A percentile compares a stretch with the other conserved stretches of the same genome.
phyloP scores from a whole-genome alignment of 1,140 invertebrate species.

The Ips nitidus region DNA sequence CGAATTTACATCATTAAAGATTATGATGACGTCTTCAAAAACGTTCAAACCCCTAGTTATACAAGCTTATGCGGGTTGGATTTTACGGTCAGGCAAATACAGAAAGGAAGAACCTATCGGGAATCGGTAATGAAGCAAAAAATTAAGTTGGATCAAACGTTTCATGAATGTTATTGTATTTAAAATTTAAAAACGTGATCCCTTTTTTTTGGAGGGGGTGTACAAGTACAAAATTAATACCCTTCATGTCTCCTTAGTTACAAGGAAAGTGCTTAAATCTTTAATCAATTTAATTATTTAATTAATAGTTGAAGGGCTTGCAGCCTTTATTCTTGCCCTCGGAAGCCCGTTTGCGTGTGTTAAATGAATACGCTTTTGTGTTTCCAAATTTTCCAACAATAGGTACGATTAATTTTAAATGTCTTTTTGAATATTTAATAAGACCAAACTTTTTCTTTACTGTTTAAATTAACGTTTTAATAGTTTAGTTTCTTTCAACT shows the following conservation, averaged over 20 bases:
- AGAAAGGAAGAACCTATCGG: slow-evolving; percentile 11
- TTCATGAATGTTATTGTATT: neutral
- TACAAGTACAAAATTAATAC: no score
- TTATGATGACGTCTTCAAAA: slow-evolving; percentile 35
- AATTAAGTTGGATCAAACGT: slow-evolving; percentile 7
- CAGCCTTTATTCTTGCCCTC: neutral
- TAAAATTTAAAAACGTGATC: neutral
- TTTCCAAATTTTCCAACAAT: neutral
- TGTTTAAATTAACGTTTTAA: no score
- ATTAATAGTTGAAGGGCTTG: neutral
- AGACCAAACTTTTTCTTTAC: no score
- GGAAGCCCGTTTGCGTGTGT: neutral
- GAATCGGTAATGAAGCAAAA: slow-evolving; percentile 1
- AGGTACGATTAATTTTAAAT: neutral
- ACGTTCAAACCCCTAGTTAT: neutral
- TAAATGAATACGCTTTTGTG: neutral
- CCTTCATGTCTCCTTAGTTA: neutral
- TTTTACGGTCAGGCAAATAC: slow-evolving; percentile 26
- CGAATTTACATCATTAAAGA: slow-evolving; percentile 38
- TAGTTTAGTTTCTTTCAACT: no score
- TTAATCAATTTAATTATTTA: slow-evolving; percentile 2
- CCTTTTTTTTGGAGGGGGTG: neutral
- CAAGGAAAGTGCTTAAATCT: neutral
- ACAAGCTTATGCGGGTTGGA: slow-evolving; percentile 9
- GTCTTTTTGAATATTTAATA: no score